Evolutionary conservation across 1,140 invertebrate species (phyloP).

Genomic region (Aradophagus sp.): DNA sequence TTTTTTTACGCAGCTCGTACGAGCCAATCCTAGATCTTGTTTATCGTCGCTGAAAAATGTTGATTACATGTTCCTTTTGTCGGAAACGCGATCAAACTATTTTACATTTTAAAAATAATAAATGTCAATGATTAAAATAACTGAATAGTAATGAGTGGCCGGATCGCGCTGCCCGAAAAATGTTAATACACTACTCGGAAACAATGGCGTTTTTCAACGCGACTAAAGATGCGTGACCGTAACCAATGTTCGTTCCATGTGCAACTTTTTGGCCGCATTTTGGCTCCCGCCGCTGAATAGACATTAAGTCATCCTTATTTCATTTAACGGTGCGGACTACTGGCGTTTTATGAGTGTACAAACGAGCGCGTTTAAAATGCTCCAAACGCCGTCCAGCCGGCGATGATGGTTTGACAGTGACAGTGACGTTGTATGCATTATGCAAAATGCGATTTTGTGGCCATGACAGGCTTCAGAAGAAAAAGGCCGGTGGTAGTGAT

Average conservation of each 20-base stretch:
- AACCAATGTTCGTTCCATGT: too few relatives aligned
- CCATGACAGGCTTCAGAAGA: constrained; percentile 29
- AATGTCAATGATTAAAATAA: neutral
- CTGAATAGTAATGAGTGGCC: constrained; percentile 5
- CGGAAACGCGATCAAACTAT: neutral
- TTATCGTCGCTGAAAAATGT: neutral
- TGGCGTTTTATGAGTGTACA: constrained; percentile 44
- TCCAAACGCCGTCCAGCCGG: constrained; percentile 11
- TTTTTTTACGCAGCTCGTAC: too few relatives aligned
- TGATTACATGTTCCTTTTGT: too few relatives aligned
- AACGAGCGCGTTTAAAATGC: constrained; percentile 44
- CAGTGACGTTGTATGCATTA: constrained; percentile 46
- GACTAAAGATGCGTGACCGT: constrained; percentile 20
- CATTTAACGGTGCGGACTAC: constrained; percentile 44
- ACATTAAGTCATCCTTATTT: constrained; percentile 46
- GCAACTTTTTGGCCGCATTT: too few relatives aligned
- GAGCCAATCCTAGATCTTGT: neutral
- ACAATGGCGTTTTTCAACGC: constrained; percentile 23
- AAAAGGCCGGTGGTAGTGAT: constrained; percentile 6
- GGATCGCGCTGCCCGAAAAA: constrained; percentile 7
- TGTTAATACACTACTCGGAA: constrained; percentile 20
- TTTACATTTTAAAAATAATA: neutral
- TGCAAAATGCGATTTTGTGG: constrained; percentile 40
- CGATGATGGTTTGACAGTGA: constrained; percentile 46
- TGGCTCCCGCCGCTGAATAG: constrained; percentile 11